A percentile compares a stretch with the other conserved stretches of the same genome.
Evolutionary conservation across 2,113 vertebrate genomes (phyloP).

Genomic region (Carassius carassius): DNA sequence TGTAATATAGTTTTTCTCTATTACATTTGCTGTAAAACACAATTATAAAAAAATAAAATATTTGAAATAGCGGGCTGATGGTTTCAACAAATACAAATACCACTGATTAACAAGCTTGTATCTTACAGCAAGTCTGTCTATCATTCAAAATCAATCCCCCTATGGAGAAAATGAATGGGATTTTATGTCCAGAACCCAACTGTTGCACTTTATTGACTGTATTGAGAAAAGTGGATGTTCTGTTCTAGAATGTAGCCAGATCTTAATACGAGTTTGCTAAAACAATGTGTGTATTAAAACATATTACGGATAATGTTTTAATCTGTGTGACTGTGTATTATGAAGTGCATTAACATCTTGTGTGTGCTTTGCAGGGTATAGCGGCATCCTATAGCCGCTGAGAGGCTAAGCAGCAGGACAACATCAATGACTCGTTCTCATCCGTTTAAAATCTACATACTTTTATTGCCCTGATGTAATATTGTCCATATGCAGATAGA

Average conservation of each 20-base stretch:
- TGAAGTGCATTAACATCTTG: background rate
- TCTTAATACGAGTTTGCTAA: background rate
- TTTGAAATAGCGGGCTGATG: background rate
- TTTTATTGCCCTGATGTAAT: too few species aligned
- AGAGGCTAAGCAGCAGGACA: too few species aligned
- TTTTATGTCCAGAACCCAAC: background rate
- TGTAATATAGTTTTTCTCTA: background rate
- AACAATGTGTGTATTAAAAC: background rate
- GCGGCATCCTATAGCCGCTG: too few species aligned
- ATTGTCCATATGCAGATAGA: too few species aligned
- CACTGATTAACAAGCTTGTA: background rate
- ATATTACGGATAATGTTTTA: too few species aligned
- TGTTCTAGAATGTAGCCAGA: background rate
- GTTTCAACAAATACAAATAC: background rate
- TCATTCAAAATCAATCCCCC: background rate
- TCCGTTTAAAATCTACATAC: too few species aligned
- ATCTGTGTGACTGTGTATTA: too few species aligned
- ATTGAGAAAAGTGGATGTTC: background rate
- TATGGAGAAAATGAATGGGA: background rate
- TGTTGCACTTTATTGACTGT: background rate
- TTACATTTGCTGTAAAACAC: background rate
- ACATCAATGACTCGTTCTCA: too few species aligned
- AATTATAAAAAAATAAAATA: background rate
- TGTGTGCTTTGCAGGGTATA: slow-evolving; percentile 77
- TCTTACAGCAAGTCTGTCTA: background rate